Percentiles rank a stretch among this genome's conserved stretches.
phyloP scores from a whole-genome alignment of 1,140 invertebrate species.

The Drusus annulatus region DNA sequence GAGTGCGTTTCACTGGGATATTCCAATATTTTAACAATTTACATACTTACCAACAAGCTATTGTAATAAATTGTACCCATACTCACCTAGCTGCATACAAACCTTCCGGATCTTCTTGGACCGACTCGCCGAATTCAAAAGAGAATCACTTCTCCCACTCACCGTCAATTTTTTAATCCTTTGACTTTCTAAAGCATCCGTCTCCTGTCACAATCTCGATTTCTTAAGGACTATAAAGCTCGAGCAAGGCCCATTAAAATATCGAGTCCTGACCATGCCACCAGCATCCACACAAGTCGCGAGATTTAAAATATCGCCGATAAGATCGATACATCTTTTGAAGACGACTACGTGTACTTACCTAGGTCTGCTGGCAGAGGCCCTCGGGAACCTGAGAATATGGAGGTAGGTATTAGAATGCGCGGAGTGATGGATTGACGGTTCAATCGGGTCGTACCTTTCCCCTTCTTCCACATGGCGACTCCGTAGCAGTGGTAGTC shows the following conservation, averaged over 20 bases:
- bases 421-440: background rate
- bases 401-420: background rate
- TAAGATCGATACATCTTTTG: conserved; percentile 37
- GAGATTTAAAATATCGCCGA: conserved; percentile 39
- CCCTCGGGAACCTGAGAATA: background rate
- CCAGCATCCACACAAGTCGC: conserved; percentile 5
- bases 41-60: conserved; percentile 14
- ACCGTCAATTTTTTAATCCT: conserved; percentile 35
- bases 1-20: conserved; percentile 16
- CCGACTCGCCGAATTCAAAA: conserved; percentile 38
- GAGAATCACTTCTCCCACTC: conserved; percentile 22
- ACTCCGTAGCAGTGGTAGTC: conserved; percentile 74
- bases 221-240: conserved; percentile 20
- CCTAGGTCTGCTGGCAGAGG: background rate
- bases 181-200: conserved; percentile 1
- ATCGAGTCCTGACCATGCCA: conserved; percentile 1
- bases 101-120: conserved; percentile 5
- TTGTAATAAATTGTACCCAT: background rate
- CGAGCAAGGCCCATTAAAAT: conserved; percentile 18
- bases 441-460: conserved; percentile 71
- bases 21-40: conserved; percentile 30
- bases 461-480: conserved; percentile 77
- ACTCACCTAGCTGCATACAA: conserved; percentile 25
- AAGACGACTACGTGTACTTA: conserved; percentile 29
- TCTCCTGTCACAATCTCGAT: background rate